Evolutionary conservation across 2,113 vertebrate species (phyloP).

Genomic region (Heterocephalus glaber): DNA sequence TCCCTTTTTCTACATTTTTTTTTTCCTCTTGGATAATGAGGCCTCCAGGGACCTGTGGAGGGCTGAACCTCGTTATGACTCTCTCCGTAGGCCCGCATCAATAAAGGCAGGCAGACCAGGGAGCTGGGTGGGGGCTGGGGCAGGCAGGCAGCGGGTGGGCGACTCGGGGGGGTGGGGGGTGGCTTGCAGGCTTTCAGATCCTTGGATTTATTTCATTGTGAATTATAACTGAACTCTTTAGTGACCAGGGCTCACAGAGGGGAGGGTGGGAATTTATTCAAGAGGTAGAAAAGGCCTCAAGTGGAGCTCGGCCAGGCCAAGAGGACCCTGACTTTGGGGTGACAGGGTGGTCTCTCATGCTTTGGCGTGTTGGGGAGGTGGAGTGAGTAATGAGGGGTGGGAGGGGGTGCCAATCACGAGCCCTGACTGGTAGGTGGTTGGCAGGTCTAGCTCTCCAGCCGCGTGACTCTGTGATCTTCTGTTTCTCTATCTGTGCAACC

Average conservation of each 20-base stretch:
- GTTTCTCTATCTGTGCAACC: background rate
- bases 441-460: background rate
- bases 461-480: background rate
- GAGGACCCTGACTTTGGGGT: rapidly evolving
- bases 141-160: conserved; percentile 64
- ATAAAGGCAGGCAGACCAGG: conserved; percentile 81
- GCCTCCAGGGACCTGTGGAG: conserved; percentile 85
- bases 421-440: background rate
- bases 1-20: conserved; percentile 79
- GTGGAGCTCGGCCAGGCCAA: background rate
- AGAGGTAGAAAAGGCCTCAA: background rate
- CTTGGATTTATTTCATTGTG: conserved; percentile 83
- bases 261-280: conserved; percentile 60
- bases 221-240: conserved; percentile 85
- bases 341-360: background rate
- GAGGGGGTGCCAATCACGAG: background rate
- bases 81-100: conserved; percentile 81
- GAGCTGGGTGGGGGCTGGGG: conserved; percentile 79
- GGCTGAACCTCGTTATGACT: conserved; percentile 86
- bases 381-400: rapidly evolving
- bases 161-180: background rate
- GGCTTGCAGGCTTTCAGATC: conserved; percentile 78
- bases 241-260: conserved; percentile 74
- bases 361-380: background rate
- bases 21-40: conserved; percentile 88